Evolutionary conservation across 2,113 vertebrate species (phyloP).

Genomic region (Eupsittula cactorum): DNA sequence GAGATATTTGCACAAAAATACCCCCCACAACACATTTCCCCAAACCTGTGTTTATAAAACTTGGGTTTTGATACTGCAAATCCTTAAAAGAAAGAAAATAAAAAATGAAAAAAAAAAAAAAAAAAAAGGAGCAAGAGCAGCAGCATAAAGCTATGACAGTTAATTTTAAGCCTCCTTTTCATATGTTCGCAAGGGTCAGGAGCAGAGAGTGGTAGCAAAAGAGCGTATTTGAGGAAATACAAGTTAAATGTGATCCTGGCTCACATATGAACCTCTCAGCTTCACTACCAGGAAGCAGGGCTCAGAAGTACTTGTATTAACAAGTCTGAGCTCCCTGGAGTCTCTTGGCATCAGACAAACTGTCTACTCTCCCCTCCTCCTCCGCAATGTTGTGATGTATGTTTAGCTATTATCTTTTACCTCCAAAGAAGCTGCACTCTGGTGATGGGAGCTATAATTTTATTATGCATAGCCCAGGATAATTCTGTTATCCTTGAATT

Average conservation of each 20-base stretch:
- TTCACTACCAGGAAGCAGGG: background rate
- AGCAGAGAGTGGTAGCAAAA: background rate
- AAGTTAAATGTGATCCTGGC: background rate
- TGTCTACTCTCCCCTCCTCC: rapidly evolving
- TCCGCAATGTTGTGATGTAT: background rate
- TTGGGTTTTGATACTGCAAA: background rate
- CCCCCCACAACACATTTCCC: too few species aligned
- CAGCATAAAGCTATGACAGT: background rate
- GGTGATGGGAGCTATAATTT: background rate
- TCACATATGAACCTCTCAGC: background rate
- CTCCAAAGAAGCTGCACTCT: background rate
- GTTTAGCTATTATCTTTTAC: background rate
- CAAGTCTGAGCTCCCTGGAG: background rate
- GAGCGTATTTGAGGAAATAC: background rate
- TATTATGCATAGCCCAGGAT: background rate
- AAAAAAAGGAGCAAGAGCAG: background rate
- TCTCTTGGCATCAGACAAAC: background rate
- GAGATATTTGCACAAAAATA: background rate
- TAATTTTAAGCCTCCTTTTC: background rate
- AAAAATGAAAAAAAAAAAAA: background rate
- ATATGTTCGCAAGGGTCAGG: background rate
- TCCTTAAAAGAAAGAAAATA: background rate
- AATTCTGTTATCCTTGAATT: background rate
- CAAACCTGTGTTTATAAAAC: background rate
- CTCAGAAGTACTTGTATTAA: background rate